These are phyloP conservation scores for Erythrocebus patas DNA, from an alignment of 2,113 vertebrate species.

Conservation along the genomic window DNA sequence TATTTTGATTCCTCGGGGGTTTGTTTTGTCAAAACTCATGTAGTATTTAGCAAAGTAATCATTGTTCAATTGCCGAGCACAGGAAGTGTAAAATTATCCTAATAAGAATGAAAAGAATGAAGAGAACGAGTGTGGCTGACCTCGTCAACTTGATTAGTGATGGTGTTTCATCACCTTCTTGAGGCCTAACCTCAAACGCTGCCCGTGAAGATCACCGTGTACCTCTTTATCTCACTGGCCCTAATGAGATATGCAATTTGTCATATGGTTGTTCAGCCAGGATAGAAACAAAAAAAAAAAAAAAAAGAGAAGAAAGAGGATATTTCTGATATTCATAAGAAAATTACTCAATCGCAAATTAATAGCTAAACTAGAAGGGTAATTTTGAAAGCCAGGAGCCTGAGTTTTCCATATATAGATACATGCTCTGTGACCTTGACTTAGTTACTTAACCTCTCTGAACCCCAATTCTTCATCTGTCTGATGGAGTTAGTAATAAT, in stretches of 20 bases:
- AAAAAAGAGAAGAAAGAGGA: neutral
- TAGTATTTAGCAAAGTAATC: conserved; percentile 86
- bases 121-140: conserved; percentile 77
- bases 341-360: neutral
- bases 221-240: conserved; percentile 76
- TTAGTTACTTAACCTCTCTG: neutral
- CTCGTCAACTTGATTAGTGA: conserved; percentile 82
- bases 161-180: conserved; percentile 73
- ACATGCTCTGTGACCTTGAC: neutral
- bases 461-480: neutral
- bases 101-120: conserved; percentile 79
- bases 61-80: conserved; percentile 82
- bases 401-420: neutral
- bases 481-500: neutral
- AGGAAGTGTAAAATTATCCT: conserved; percentile 82
- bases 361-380: neutral
- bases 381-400: neutral
- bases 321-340: neutral
- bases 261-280: conserved; percentile 66
- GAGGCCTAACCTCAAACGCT: conserved; percentile 72
- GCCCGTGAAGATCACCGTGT: conserved; percentile 53
- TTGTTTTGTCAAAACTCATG: conserved; percentile 86
- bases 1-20: conserved; percentile 82
- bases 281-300: neutral
- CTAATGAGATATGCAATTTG: conserved; percentile 77